phyloP scores from a whole-genome alignment of 2,888 invertebrate genomes.

The Oligia strigilis region DNA sequence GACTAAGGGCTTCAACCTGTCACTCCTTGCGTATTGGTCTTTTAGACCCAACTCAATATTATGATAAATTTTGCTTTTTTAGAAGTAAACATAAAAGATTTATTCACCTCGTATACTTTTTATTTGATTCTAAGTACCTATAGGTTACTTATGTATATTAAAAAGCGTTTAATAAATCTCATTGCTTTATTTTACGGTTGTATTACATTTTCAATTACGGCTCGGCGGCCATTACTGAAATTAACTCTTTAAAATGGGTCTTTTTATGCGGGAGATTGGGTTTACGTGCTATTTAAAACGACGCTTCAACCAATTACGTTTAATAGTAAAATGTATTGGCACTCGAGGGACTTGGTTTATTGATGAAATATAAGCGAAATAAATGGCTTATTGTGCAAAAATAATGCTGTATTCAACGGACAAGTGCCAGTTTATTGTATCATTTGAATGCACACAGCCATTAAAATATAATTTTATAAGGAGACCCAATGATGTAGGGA shows the following conservation, averaged over 20 bases:
- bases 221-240: constrained; percentile 40
- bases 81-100: not conserved
- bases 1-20: constrained; percentile 23
- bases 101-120: not conserved
- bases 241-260: constrained; percentile 51
- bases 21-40: constrained; percentile 4
- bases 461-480: constrained; percentile 9
- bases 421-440: not conserved
- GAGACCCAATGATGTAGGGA: not conserved
- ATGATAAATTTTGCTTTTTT: not conserved
- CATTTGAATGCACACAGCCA: not conserved
- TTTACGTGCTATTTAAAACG: constrained; percentile 43
- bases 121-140: not conserved
- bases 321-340: constrained; percentile 25
- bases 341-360: not conserved
- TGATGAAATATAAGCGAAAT: constrained; percentile 2
- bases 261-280: constrained; percentile 30
- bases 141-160: not conserved
- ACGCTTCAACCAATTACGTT: constrained; percentile 15
- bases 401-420: not conserved
- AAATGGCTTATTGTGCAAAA: too few relatives aligned
- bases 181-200: constrained; percentile 29
- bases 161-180: constrained; percentile 11
- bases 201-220: constrained; percentile 41
- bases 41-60: constrained; percentile 16